Evolutionary conservation across 2,888 invertebrate genomes (phyloP), one percentile per base, ranked within the genome.

Genomic region (Stenodera caucasica): DNA sequence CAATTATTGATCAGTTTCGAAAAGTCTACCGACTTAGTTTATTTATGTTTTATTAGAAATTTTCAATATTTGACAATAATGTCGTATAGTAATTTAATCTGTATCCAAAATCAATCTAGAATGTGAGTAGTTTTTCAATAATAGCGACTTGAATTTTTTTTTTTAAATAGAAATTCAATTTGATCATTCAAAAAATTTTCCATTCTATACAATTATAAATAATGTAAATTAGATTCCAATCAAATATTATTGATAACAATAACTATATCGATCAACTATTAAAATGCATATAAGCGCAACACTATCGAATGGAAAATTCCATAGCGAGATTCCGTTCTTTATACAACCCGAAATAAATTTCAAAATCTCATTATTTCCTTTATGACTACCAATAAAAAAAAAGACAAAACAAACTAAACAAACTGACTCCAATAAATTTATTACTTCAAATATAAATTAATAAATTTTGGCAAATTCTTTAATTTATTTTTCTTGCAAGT

Each of bases 251-350:
- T 45, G 40, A 40, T 40, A 18, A 40, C 9, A 18, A 18, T 40
- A 40, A n/a, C 14, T 40, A 9, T 45, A 45, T 45, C 23, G 45
- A 45, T 45, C 9, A 23, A 45, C 18, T 18, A 21, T 45, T 45
- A 15, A 45, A 45, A 45, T 37, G 45, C 23, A 15, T 40, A 7
- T 45, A 12, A 45, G 21, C 23, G 21, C 45, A 45, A 1, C 4
- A 45, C 21, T 45, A 23, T 12, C 23, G 23, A 45, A 45, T 45
- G 45, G 45, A 45, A 45, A 45, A 6, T 45, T 45, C 45, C 45
- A 45, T 23, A n/a, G 12, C 45, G 12, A 45, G 45, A 45, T 23
- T 21, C 23, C 45, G 45, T 23, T 45, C 23, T 45, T 45, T 45
- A 23, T 21, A 6, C 5, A 23, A 23, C 5, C 45, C 45, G 6